Base-by-base conservation (phyloP, 2,797 vertebrate genomes). In the Hirundo rustica region DNA sequence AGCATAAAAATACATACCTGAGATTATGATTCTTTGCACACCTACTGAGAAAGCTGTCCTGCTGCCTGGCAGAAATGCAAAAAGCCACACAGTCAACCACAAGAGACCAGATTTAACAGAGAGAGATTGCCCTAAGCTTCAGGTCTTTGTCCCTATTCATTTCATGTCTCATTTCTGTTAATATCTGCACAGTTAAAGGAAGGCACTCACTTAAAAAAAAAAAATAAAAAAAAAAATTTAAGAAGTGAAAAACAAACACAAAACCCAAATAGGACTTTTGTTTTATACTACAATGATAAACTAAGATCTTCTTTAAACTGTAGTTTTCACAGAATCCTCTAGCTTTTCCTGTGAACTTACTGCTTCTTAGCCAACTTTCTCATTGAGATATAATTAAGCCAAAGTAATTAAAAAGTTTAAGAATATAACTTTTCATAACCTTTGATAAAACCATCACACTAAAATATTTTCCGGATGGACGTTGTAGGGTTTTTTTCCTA, bases 191-290 rank as follows among this genome's bases (percentile, higher is more conserved):
- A 30, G 26, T 34, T 75, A 83, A 65, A 79, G 22, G 32, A 72
- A 64, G 11, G 3, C 7, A 60, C 2, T 32, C 4, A 47, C 26
- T 60, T 8, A 29, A 27, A n/a, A 51, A 26, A 15, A 36, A 17
- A 44, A 44, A 42, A 42, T 42, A 45, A 45, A 45, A 10, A 5
- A 45, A 4, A 10, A 38, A 45, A n/a, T n/a, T n/a, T n/a, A n/a
- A n/a, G n/a, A n/a, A n/a, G n/a, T 7, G n/a, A 2, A 7, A 53
- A 61, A 30, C 2, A 64, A n/a, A 61, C 8, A 62, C 7, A 53
- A 40, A 80, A 27, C 7, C 0, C 1, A 54, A 58, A 30, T 0
- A 64, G 2, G 16, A 42, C 1, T 14, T 85, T 68, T 75, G 11
- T 34, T 68, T 89, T 66, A 30, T 11, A 60, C 19, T 48, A 13